phyloP scores from a whole-genome alignment of 2,797 vertebrate genomes.

The Vespertilio murinus region DNA sequence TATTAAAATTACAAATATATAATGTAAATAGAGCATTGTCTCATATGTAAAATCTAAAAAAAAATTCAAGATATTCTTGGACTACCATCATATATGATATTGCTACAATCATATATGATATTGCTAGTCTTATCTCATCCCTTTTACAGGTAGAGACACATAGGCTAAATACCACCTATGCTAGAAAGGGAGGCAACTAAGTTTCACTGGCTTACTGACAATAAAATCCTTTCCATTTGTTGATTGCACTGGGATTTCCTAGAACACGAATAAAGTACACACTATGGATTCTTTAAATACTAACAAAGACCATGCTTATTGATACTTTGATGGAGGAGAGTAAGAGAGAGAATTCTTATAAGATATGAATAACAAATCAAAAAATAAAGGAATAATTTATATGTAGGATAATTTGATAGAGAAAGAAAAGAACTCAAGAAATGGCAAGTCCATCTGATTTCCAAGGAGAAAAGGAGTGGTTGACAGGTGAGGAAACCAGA shows the following conservation, averaged over 20 bases:
- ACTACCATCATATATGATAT: neutral
- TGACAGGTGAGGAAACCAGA: neutral
- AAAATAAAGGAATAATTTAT: neutral
- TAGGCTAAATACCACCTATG: neutral
- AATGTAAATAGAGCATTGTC: neutral
- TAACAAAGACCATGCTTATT: neutral
- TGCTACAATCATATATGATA: neutral
- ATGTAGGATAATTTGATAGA: neutral
- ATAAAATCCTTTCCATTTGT: neutral
- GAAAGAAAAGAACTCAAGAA: neutral
- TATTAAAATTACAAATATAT: constrained; percentile 17
- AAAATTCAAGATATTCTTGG: neutral
- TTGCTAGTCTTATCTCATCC: neutral
- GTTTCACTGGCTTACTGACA: neutral
- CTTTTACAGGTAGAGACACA: neutral
- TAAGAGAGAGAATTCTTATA: neutral
- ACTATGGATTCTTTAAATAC: neutral
- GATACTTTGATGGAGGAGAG: neutral
- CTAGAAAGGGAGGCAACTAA: neutral
- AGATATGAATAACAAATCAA: neutral
- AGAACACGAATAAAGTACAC: neutral
- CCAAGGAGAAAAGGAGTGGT: neutral
- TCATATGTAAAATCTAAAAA: constrained; percentile 4
- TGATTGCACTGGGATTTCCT: neutral
- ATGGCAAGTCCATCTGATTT: neutral